These are phyloP conservation scores for Orchesellides sinensis DNA, from an alignment of 2,888 invertebrate species.

Conservation along the genomic window DNA sequence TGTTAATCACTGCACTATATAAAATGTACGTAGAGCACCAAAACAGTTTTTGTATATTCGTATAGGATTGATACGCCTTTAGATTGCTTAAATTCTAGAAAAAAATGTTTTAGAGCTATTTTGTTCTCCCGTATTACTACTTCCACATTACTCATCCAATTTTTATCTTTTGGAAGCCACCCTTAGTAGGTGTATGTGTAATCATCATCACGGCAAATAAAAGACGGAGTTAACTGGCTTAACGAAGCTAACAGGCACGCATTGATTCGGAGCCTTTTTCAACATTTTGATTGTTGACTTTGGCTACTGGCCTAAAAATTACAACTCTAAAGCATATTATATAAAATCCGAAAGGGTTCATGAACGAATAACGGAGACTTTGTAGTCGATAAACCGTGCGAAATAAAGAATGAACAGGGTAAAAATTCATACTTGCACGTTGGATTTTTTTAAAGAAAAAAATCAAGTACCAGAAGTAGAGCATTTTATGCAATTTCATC, in stretches of 20 bases:
- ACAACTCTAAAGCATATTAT: constrained; percentile 31
- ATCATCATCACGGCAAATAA: not conserved
- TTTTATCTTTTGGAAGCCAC: not conserved
- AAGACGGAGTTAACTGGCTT: not conserved
- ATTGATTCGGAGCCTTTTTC: not conserved
- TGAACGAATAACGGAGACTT: constrained; percentile 60
- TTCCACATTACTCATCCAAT: not conserved
- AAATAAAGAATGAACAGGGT: constrained; percentile 44
- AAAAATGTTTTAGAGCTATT: not conserved
- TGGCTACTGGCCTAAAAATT: constrained; percentile 56
- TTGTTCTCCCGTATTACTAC: not conserved
- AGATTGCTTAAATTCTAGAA: not conserved
- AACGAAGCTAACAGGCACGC: not conserved
- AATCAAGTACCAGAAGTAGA: constrained; percentile 3
- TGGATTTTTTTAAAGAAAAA: constrained; percentile 33
- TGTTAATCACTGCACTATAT: not conserved
- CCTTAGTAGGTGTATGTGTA: not conserved
- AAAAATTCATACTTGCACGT: constrained; percentile 8
- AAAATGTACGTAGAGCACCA: not conserved
- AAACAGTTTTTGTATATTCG: not conserved
- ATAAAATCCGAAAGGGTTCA: constrained; percentile 60
- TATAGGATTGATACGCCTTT: not conserved
- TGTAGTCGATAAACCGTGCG: constrained; percentile 52
- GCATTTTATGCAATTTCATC: constrained; percentile 25
- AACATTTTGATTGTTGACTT: constrained; percentile 8